Conservation (phyloP, 2,888 invertebrate species). For the Spisula solida region DNA sequence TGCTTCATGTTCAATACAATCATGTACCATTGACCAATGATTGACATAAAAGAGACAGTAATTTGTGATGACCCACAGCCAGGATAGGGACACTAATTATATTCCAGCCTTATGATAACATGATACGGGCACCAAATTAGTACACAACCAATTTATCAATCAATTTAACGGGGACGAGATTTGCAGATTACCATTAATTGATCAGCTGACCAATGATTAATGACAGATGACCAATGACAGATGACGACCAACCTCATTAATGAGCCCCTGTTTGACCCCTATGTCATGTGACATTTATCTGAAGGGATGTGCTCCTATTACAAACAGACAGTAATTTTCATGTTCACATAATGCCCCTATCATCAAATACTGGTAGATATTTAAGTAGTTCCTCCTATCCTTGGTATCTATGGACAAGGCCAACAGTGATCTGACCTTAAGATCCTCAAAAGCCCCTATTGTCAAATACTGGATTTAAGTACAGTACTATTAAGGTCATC, state of each 20-base stretch:
- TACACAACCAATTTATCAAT: slow-evolving; percentile 24
- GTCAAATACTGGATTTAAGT: neutral
- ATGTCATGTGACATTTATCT: slow-evolving; percentile 20
- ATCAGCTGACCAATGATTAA: slow-evolving; percentile 14
- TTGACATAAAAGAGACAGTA: neutral
- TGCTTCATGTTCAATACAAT: neutral
- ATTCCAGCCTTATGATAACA: neutral
- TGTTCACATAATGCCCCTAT: neutral
- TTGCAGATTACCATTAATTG: slow-evolving; percentile 33
- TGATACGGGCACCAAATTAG: neutral
- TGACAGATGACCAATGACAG: slow-evolving; percentile 4
- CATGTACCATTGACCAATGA: neutral
- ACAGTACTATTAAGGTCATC: no score
- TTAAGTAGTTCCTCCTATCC: neutral
- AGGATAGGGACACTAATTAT: neutral
- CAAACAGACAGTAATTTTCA: neutral
- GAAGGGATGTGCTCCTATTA: neutral
- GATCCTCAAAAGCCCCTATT: neutral
- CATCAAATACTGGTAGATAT: neutral
- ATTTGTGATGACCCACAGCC: neutral
- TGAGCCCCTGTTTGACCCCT: slow-evolving; percentile 11
- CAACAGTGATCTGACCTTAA: no score
- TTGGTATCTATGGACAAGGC: no score
- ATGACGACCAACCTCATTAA: slow-evolving; percentile 35
- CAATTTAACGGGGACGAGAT: slow-evolving; percentile 26